Base-by-base conservation (phyloP, 2,113 vertebrate species). In the Hassar affinis region DNA sequence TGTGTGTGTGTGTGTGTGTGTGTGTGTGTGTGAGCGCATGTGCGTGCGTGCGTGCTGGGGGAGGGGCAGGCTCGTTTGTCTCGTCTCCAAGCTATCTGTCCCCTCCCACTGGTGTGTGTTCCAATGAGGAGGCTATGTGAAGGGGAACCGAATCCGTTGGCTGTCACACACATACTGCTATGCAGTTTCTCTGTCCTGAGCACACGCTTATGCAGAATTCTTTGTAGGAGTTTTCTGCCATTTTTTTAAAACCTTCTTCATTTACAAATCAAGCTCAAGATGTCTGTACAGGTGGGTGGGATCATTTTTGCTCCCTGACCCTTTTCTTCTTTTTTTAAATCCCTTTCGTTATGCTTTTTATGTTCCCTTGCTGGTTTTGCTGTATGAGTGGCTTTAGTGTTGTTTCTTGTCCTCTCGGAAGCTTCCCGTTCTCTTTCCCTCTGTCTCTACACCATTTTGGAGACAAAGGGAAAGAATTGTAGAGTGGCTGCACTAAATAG, bases 361-460 rank as follows among this genome's bases (percentile, higher is more conserved):
- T 82, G 52, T 51, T 80, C 62, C 59, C 74, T 69, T 68, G 51
- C 51, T 51, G 71, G 87, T 68, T 78, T 52, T 20, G 20, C 61
- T 59, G 27, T 59, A 84, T 38, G 11, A 30, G 15, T 15, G 18
- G 35, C 52, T 82, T 71, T 20, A 15, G 7, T 1, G 25, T 59
- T 27, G 18, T 35, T 49, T 79, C 25, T 64, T 14, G 1, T 68
- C 33, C 33, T 35, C n/a, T 12, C 22, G 25, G 8, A 77, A 51
- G 47, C 38, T 66, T 83, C 33, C 14, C 20, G n/a, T 77, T 88
- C 4, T 17, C 85, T 88, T 80, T 89, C 76, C 88, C 27, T 45
- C 64, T 91, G 88, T 86, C 88, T 86, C 86, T 93, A 90, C 92
- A 93, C 92, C 92, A 92, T 93, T 92, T 93, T 92, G 85, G 90